A percentile compares a stretch with the other conserved stretches of the same genome.
Conservation (phyloP, 2,888 invertebrate genomes). For the Anaspis maculata region DNA sequence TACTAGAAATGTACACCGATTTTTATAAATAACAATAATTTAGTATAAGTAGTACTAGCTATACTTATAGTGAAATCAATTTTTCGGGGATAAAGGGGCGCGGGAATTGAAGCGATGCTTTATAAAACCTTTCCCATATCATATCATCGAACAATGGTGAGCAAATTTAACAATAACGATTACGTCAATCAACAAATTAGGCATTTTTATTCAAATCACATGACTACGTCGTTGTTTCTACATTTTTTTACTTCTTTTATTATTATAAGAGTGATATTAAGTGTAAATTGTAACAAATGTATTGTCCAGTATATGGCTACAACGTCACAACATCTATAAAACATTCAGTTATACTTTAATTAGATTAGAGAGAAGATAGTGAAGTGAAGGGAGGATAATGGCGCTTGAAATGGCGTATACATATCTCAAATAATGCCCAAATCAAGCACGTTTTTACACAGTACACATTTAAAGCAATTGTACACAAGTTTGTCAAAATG, state of each 20-base stretch:
- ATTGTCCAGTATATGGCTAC: conserved; percentile 23
- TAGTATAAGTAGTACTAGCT: too few relatives aligned
- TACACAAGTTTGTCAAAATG: conserved; percentile 1
- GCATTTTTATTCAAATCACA: conserved; percentile 20
- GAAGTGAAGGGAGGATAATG: too few relatives aligned
- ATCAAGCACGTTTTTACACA: too few relatives aligned
- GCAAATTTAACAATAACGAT: conserved; percentile 17
- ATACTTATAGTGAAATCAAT: too few relatives aligned
- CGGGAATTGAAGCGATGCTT: too few relatives aligned
- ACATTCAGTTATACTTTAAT: too few relatives aligned
- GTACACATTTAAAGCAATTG: too few relatives aligned
- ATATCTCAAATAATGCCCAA: too few relatives aligned
- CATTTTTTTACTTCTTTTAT: too few relatives aligned
- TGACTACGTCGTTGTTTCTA: conserved; percentile 20
- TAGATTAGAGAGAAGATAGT: too few relatives aligned
- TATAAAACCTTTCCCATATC: background rate
- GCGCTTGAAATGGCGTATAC: too few relatives aligned
- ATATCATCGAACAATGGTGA: conserved; percentile 8
- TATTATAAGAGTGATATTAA: conserved; percentile 16
- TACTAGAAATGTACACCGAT: conserved; percentile 13
- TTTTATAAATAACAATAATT: conserved; percentile 12
- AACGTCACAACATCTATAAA: conserved; percentile 19
- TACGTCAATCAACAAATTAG: conserved; percentile 16
- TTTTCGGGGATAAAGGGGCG: too few relatives aligned
- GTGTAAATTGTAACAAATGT: conserved; percentile 20